A percentile compares a stretch with the other conserved stretches of the same genome.
These are phyloP conservation scores for Taxidea taxus DNA, from an alignment of 2,113 vertebrate species.

Conservation along the genomic window DNA sequence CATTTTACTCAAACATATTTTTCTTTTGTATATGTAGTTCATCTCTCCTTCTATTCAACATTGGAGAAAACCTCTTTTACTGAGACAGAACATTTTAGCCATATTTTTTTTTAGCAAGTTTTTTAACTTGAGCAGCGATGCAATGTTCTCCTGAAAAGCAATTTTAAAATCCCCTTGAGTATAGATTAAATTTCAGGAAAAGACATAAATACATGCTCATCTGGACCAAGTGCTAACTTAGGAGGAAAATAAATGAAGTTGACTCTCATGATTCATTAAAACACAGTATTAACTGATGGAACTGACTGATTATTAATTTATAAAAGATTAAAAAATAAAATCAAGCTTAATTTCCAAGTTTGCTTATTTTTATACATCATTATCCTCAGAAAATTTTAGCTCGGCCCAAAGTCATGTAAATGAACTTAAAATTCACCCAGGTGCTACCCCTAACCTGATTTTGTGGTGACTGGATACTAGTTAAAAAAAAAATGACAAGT, in stretches of 20 bases:
- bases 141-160: conserved; percentile 24
- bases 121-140: conserved; percentile 25
- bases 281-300: background rate
- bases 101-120: background rate
- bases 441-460: background rate
- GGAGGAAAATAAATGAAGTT: background rate
- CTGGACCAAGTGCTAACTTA: background rate
- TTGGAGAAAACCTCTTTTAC: conserved; percentile 45
- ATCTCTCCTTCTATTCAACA: background rate
- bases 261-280: background rate
- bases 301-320: background rate
- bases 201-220: background rate
- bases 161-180: conserved; percentile 31
- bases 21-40: background rate
- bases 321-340: background rate
- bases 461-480: background rate
- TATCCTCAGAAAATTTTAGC: background rate
- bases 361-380: background rate
- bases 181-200: conserved; percentile 32
- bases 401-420: background rate
- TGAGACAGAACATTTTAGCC: conserved; percentile 23
- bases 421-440: background rate
- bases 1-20: conserved; percentile 38
- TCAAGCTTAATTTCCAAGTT: conserved; percentile 24
- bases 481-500: background rate